Base-by-base conservation (phyloP, 2,113 vertebrate genomes). In the Chaetorhynchus papuensis region DNA sequence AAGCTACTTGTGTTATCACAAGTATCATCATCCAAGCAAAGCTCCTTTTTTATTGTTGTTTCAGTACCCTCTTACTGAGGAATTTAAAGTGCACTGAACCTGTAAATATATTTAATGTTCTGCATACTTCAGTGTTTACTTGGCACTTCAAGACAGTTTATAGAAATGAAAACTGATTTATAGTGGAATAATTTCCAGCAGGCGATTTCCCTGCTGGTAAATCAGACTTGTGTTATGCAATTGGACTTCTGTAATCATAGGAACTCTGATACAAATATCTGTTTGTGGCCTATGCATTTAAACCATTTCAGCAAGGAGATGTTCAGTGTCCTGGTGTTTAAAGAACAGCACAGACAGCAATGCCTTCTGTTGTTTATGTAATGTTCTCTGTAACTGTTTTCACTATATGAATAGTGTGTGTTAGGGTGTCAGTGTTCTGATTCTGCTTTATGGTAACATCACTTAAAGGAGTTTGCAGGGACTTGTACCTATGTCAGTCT, bases 21-120 rank as follows among this genome's bases (percentile, higher is more conserved):
- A 72, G 47, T 95, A 18, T 52, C 63, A 47, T 90, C 16, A 61
- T 50, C 13, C 9, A 70, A 84, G 39, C 69, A 90, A 94, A 86
- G 39, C 85, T 89, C 18, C 63, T 82, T 95, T 96, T 95, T 72
- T 95, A 87, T 92, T 89, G 59, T 83, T 87, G 35, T 91, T 94
- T 96, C 91, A 71, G 27, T 83, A 89, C 47, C n/a, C 45, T 89
- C 54, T 84, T 65, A 39, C 53, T 85, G 88, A 95, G 52, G 84
- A 92, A 93, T 91, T 65, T 83, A 42, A 97, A 97, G 90, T 97
- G 97, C 97, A 97, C 94, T 97, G 96, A 98, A 95, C 59, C 49
- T 96, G 53, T 92, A 88, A 90, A 84, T 80, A 61, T 82, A 92
- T 78, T 88, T 80, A 54, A 87, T 74, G 64, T 94, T 92, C 64